Percentiles rank a stretch among this genome's conserved stretches.
phyloP scores from a whole-genome alignment of 2,113 vertebrate species.

The Mola mola region DNA sequence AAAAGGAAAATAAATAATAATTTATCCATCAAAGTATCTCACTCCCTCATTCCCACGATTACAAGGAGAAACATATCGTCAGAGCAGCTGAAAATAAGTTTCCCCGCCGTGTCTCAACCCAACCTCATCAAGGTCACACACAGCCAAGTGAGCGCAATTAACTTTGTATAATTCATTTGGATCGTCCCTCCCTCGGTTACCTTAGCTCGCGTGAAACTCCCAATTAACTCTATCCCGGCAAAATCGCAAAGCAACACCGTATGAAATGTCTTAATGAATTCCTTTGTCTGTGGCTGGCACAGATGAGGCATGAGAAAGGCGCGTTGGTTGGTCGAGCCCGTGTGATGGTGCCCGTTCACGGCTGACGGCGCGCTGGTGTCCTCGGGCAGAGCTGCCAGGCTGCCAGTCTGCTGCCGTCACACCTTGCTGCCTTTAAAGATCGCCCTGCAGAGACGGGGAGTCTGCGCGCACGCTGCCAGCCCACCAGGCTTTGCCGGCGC shows the following conservation, averaged over 20 bases:
- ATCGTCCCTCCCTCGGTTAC: constrained; percentile 66
- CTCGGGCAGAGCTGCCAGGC: constrained; percentile 95
- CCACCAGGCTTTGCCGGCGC: constrained; percentile 97
- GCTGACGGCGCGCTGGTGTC: constrained; percentile 94
- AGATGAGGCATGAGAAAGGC: constrained; percentile 72
- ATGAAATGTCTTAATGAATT: constrained; percentile 76
- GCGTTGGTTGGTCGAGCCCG: constrained; percentile 67
- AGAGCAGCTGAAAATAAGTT: constrained; percentile 45
- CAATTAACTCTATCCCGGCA: constrained; percentile 65
- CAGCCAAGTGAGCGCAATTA: constrained; percentile 64
- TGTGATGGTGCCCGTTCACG: constrained; percentile 82
- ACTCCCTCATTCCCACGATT: constrained; percentile 14
- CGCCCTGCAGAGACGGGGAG: constrained; percentile 98
- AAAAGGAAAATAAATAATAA: too few relatives aligned
- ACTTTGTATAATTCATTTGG: constrained; percentile 68
- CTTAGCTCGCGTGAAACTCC: constrained; percentile 67
- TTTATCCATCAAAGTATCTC: too few relatives aligned
- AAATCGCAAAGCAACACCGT: constrained; percentile 61
- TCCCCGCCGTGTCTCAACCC: constrained; percentile 29
- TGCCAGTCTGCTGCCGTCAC: constrained; percentile 99
- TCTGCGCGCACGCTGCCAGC: constrained; percentile 95
- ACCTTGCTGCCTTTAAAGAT: constrained; percentile 99
- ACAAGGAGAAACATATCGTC: constrained; percentile 51
- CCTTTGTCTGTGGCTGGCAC: constrained; percentile 77
- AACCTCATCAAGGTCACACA: constrained; percentile 44